Evolutionary conservation across 2,888 invertebrate genomes (phyloP).

Genomic region (Papilio demoleus): DNA sequence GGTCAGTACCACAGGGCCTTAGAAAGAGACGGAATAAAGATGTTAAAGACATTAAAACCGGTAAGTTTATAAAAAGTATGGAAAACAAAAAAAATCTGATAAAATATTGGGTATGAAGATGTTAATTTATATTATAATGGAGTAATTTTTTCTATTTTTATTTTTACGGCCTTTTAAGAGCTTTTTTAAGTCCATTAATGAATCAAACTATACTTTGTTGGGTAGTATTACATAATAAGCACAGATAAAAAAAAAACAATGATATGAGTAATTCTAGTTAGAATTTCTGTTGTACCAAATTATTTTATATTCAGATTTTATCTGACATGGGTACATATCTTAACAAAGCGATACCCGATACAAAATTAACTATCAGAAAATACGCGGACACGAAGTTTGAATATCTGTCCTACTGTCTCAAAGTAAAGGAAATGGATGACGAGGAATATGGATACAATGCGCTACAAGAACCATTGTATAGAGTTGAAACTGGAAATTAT

Average conservation of each 20-base stretch:
- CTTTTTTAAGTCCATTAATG: too few species aligned
- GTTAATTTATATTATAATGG: too few species aligned
- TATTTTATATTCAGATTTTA: conserved; percentile 86
- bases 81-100: too few species aligned
- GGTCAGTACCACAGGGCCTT: conserved; percentile 96
- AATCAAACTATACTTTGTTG: too few species aligned
- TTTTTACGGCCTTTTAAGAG: too few species aligned
- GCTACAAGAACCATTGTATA: conserved; percentile 97
- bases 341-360: conserved; percentile 99
- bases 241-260: too few species aligned
- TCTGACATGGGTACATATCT: conserved; percentile 98
- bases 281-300: neutral
- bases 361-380: conserved; percentile 97
- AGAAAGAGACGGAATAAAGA: conserved; percentile 94
- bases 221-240: too few species aligned
- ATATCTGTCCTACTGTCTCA: conserved; percentile 98
- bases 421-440: conserved; percentile 99
- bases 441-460: conserved; percentile 97
- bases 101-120: too few species aligned
- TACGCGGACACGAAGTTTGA: conserved; percentile 99
- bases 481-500: conserved; percentile 99
- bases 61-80: conserved; percentile 81
- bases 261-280: too few species aligned
- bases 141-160: too few species aligned
- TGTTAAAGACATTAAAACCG: conserved; percentile 96